Evolutionary conservation across 2,113 vertebrate species (phyloP), one percentile per base, ranked within the genome.

Genomic region (Puffinus mauretanicus): DNA sequence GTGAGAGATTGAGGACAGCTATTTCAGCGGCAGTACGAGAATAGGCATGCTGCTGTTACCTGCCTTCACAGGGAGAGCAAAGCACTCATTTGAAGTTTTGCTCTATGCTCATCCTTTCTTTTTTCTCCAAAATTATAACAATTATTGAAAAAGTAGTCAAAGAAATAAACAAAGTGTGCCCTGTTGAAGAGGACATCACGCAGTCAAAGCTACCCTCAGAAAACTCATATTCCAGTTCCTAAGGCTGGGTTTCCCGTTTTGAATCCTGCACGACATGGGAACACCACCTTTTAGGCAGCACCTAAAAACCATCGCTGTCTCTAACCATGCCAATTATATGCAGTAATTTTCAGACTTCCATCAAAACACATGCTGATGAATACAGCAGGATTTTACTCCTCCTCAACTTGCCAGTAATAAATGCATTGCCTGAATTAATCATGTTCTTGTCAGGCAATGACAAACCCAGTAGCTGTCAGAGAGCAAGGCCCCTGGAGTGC

Each of bases 331-430:
- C 36, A 88, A 38, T 67, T 82, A 70, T 18, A 83, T 8, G 9
- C 42, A 82, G 44, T 52, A 24, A 87, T 76, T 93, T 95, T 92
- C 84, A 94, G 86, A 54, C 11, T 89, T 88, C 34, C 27, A 92
- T 78, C 51, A 71, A 96, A 95, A 89, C 27, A 85, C 29, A 75
- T 60, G 69, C 65, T 88, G 83, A 79, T 71, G 36, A 91, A 91
- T 91, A 84, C 29, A 72, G 60, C 10, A 92, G 44, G 17, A 87
- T 92, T 78, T 86, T 82, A 82, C 80, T 92, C 77, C 92, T 93
- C 80, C 44, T 93, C 80, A 82, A 61, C 60, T 84, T 92, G 47
- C 47, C 36, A 65, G 65, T 84, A 93, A 93, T 91, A 96, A 96
- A 90, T 10, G 18, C 44, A 72, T 27, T 60, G 32, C 38, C 64